Base-by-base conservation (phyloP, 2,888 invertebrate species). In the Cyrtodaria siliqua region DNA sequence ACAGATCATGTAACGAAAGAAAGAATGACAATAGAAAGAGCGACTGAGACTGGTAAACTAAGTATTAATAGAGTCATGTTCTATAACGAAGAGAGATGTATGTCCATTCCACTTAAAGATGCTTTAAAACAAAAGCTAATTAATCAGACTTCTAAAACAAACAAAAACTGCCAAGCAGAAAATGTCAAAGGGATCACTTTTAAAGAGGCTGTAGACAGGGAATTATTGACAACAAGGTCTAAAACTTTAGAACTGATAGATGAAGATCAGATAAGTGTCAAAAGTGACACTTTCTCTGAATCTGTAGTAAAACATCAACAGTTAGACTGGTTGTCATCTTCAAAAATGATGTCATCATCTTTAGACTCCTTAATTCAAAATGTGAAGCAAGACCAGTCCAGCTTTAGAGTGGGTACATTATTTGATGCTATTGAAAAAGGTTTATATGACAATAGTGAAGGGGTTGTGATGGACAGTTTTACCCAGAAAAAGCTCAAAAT, bases 1-100 rank as follows among this genome's bases (percentile, higher is more conserved):
- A 72, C 66, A 24, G 85, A 86, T 63, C 76, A 81, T 47, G 62
- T 76, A 12, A 82, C 82, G n/a, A 59, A 67, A 50, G 74, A 82
- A 60, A 77, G 66, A 52, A 82, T 87, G 64, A 80, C 89, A n/a
- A 96, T 97, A 0, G 94, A 94, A 73, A 96, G 97, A 90, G 97
- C 97, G 0, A 92, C 96, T 1, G 95, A 96, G 81, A 95, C 95
- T 91, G 96, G 96, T 27, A 94, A 97, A 56, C 95, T 97, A 68
- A 96, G 98, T 91, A 93, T 95, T 18, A 78, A 78, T 24, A 71
- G 66, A 47, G 82, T 85, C 12, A 70, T 52, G 47, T 85, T 77
- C 59, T 62, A 61, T 75, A 82, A 82, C 63, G 64, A 71, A 40
- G 52, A 56, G 18, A 73, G 63, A 20, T 52, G 62, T n/a, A 40